phyloP scores from a whole-genome alignment of 2,888 invertebrate genomes.

The Plagodis dolabraria region DNA sequence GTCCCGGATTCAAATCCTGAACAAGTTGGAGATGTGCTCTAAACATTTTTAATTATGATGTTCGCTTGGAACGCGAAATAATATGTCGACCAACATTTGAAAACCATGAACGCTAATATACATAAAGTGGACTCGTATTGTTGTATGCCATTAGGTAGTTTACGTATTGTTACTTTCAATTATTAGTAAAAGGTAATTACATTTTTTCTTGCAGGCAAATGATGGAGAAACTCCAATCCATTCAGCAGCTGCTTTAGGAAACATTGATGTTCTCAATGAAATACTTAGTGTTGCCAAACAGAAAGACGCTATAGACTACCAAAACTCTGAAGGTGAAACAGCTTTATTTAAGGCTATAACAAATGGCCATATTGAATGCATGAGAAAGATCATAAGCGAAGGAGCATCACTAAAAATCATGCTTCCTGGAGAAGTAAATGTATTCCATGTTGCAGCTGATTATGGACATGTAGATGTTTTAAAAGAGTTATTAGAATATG shows the following conservation, averaged over 20 bases:
- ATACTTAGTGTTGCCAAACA: slow-evolving; percentile 78
- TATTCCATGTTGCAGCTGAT: slow-evolving; percentile 86
- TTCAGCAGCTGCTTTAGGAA: slow-evolving; percentile 79
- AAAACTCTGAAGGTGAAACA: slow-evolving; percentile 78
- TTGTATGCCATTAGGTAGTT: too few species aligned
- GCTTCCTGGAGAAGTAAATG: slow-evolving; percentile 76
- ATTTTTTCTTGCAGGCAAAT: slow-evolving; percentile 60
- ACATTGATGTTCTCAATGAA: slow-evolving; percentile 77
- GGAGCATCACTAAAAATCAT: slow-evolving; percentile 74
- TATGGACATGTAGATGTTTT: slow-evolving; percentile 82
- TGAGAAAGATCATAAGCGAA: slow-evolving; percentile 71
- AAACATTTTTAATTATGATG: too few species aligned
- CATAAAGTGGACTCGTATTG: too few species aligned
- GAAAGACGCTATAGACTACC: slow-evolving; percentile 73
- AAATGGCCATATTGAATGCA: slow-evolving; percentile 70
- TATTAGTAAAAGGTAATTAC: not conserved
- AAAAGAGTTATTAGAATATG: slow-evolving; percentile 74
- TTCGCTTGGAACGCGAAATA: too few species aligned
- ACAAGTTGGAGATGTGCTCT: too few species aligned
- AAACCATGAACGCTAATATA: too few species aligned
- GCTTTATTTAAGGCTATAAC: slow-evolving; percentile 76
- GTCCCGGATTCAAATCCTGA: too few species aligned
- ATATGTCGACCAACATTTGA: too few species aligned
- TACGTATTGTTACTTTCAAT: not conserved
- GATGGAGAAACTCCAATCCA: slow-evolving; percentile 83